A percentile compares a stretch with the other conserved stretches of the same genome.
phyloP scores from a whole-genome alignment of 2,888 invertebrate genomes.

The Notodonta ziczac region DNA sequence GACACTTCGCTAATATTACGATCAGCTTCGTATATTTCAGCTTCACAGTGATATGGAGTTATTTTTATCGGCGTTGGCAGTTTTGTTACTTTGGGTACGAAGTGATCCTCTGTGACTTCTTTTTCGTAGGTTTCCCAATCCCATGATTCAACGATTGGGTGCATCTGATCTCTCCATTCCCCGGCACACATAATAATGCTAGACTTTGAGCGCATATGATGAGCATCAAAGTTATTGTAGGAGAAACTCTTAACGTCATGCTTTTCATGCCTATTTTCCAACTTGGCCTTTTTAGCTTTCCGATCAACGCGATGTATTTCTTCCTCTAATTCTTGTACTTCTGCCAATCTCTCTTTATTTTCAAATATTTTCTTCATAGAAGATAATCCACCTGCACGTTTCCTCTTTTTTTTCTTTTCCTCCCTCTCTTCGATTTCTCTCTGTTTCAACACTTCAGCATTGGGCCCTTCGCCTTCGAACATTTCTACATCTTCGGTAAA shows the following conservation, averaged over 20 bases:
- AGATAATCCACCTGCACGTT: conserved; percentile 86
- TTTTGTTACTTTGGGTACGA: conserved; percentile 70
- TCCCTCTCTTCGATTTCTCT: conserved; percentile 84
- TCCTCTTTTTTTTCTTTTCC: conserved; percentile 83
- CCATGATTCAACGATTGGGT: conserved; percentile 86
- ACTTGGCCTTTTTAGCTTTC: conserved; percentile 70
- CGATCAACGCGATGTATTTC: conserved; percentile 73
- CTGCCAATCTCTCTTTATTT: conserved; percentile 89
- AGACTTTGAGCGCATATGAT: conserved; percentile 80
- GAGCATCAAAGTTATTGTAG: conserved; percentile 75
- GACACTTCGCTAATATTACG: conserved; percentile 81
- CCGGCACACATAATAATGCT: conserved; percentile 78
- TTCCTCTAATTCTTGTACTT: conserved; percentile 85
- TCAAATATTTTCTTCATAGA: conserved; percentile 90
- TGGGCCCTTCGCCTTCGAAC: conserved; percentile 89
- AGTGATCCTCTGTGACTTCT: conserved; percentile 79
- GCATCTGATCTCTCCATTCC: conserved; percentile 86
- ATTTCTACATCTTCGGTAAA: conserved; percentile 84
- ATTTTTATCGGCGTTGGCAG: conserved; percentile 80
- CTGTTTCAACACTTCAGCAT: conserved; percentile 86
- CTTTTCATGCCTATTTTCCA: conserved; percentile 75
- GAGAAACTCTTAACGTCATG: conserved; percentile 77
- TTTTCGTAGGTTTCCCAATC: conserved; percentile 87
- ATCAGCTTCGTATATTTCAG: conserved; percentile 80
- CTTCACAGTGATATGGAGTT: conserved; percentile 77